A percentile compares a stretch with the other conserved stretches of the same genome.
Evolutionary conservation across 2,113 vertebrate species (phyloP).

Genomic region (Coracopsis vasa): DNA sequence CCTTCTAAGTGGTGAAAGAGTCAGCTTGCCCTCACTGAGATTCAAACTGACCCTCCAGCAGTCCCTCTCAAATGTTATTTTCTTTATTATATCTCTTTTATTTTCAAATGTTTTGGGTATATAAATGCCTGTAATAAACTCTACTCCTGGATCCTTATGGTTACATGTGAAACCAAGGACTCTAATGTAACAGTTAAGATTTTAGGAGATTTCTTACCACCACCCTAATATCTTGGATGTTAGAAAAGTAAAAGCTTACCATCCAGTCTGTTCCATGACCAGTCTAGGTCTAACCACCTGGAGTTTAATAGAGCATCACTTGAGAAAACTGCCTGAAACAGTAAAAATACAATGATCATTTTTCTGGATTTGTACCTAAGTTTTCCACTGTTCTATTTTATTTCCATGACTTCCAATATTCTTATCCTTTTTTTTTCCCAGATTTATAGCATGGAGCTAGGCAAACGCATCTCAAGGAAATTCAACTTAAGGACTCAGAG

Average conservation of each 20-base stretch:
- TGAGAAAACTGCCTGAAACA: background rate
- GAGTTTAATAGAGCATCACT: background rate
- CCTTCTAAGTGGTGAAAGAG: background rate
- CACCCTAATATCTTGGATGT: background rate
- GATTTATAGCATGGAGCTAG: background rate
- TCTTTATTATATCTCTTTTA: background rate
- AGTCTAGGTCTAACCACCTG: background rate
- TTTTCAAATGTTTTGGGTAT: background rate
- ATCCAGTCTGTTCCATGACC: background rate
- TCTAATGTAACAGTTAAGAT: background rate
- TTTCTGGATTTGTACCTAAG: background rate
- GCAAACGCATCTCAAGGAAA: background rate
- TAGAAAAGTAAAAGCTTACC: background rate
- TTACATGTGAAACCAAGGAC: background rate
- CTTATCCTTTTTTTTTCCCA: background rate
- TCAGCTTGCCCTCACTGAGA: background rate
- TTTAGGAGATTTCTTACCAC: background rate
- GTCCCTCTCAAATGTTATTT: background rate
- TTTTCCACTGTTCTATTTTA: background rate
- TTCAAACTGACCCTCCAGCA: background rate
- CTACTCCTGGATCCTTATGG: background rate
- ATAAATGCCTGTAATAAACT: background rate
- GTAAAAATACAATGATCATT: accelerated
- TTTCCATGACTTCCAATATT: background rate
- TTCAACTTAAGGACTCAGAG: background rate